Percentiles rank a stretch among this genome's conserved stretches.
Conservation (phyloP, 2,888 invertebrate species). For the Caenorhabditis sulstoni region DNA sequence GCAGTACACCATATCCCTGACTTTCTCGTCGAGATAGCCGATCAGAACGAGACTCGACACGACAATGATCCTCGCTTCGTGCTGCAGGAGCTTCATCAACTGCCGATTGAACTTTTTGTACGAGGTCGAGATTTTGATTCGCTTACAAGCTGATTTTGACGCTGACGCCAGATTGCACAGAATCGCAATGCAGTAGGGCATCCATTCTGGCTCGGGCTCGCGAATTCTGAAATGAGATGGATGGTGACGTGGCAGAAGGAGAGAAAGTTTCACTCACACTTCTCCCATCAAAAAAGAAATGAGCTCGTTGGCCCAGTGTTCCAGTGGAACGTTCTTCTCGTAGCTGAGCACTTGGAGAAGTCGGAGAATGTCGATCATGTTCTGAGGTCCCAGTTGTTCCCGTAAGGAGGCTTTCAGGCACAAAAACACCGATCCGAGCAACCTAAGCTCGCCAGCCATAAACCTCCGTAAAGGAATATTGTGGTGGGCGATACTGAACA, state of each 20-base stretch:
- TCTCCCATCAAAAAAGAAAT: constrained; percentile 72
- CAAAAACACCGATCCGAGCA: constrained; percentile 69
- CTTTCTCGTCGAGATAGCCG: constrained; percentile 74
- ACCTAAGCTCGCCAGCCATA: constrained; percentile 66
- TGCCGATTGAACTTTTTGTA: constrained; percentile 69
- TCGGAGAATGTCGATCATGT: constrained; percentile 75
- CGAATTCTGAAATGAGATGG: constrained; percentile 22
- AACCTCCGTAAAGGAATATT: constrained; percentile 71
- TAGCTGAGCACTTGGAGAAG: constrained; percentile 75
- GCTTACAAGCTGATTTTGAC: constrained; percentile 71
- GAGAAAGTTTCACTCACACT: constrained; percentile 72
- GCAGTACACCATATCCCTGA: constrained; percentile 74
- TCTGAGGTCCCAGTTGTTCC: constrained; percentile 76
- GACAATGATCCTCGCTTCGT: constrained; percentile 75
- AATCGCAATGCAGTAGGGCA: constrained; percentile 76
- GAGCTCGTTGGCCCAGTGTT: constrained; percentile 70
- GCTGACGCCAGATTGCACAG: constrained; percentile 76
- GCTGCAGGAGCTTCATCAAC: constrained; percentile 70
- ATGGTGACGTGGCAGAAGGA: background rate
- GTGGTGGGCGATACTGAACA: constrained; percentile 69
- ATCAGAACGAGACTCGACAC: constrained; percentile 75
- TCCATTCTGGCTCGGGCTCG: constrained; percentile 73
- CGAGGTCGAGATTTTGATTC: constrained; percentile 70
- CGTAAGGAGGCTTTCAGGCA: constrained; percentile 69
- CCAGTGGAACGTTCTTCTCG: constrained; percentile 69